Evolutionary conservation across 2,888 invertebrate species (phyloP), one percentile per base, ranked within the genome.

Genomic region (Xylophagus ater): DNA sequence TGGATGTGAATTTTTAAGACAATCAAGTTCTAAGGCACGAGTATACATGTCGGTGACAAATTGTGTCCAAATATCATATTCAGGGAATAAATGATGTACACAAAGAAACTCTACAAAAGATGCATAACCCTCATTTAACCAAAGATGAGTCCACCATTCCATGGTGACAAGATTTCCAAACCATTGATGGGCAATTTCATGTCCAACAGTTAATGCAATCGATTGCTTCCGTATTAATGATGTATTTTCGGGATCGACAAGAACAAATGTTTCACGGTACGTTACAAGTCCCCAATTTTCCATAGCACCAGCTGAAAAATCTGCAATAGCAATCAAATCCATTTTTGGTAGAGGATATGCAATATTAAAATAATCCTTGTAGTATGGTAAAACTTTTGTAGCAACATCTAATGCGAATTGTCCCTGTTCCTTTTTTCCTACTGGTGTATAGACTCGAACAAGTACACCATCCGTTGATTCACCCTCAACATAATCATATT

Each of bases 71-170:
- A 94, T 92, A 57, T 96, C 87, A 67, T 86, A 94, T 56, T 96
- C 89, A 1, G 94, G 94, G 61, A 92, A 94, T 38, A 92, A 68
- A 59, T 85, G 80, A 57, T 88, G 84, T 2, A 93, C 88, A 67
- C 94, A 93, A 4, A 94, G 72, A 56, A 87, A 94, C 62, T 96
- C 93, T 30, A 93, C 88, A 71, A 94, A 97, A 0, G 89, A 85
- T 0, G 96, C 96, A 65, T 90, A 92, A 3, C 92, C 94, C 62
- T 96, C 94, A 63, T 96, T 96, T 23, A 96, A 67, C 94, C 94
- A 96, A 21, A 89, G 67, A 66, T 94, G 87, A 2, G 90, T 92
- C 93, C 93, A 94, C 92, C 92, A 93, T 63, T 92, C 89, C 93
- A 96, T 94, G 17, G 96, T 96, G 2, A 94, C 94, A 31, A 96